These are phyloP conservation scores for Sylvietta virens DNA, from an alignment of 2,113 vertebrate species.

Conservation along the genomic window DNA sequence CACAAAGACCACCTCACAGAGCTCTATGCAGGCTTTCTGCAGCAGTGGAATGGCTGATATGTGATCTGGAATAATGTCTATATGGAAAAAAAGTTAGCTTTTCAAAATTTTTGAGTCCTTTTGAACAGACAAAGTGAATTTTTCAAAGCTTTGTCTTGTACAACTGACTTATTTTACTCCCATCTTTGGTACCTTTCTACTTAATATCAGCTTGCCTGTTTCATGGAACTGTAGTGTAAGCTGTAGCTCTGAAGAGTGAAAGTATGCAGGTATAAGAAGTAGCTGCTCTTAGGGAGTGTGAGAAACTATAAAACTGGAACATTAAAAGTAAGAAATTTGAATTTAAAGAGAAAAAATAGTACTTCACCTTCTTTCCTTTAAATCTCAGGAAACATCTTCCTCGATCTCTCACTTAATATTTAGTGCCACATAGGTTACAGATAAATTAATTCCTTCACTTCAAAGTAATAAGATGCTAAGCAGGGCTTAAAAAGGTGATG, in stretches of 20 bases:
- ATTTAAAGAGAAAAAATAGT: background rate
- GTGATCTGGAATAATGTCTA: background rate
- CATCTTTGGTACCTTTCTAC: background rate
- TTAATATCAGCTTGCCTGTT: background rate
- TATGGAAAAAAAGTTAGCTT: background rate
- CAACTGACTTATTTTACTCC: background rate
- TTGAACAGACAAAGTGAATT: background rate
- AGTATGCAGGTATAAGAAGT: background rate
- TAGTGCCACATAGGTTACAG: background rate
- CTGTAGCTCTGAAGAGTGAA: background rate
- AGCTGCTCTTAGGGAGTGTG: background rate
- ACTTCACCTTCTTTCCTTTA: background rate
- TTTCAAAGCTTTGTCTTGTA: background rate
- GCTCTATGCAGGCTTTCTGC: background rate
- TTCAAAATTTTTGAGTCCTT: constrained; percentile 15
- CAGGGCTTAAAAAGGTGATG: background rate
- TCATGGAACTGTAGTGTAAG: background rate
- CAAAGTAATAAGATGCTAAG: background rate
- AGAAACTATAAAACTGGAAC: background rate
- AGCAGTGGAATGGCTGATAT: background rate
- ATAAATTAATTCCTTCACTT: background rate
- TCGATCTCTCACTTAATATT: background rate
- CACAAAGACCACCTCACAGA: background rate
- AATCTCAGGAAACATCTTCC: background rate
- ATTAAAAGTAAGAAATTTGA: background rate